Base-by-base conservation (phyloP, 2,113 vertebrate genomes). In the Engystomops pustulosus region DNA sequence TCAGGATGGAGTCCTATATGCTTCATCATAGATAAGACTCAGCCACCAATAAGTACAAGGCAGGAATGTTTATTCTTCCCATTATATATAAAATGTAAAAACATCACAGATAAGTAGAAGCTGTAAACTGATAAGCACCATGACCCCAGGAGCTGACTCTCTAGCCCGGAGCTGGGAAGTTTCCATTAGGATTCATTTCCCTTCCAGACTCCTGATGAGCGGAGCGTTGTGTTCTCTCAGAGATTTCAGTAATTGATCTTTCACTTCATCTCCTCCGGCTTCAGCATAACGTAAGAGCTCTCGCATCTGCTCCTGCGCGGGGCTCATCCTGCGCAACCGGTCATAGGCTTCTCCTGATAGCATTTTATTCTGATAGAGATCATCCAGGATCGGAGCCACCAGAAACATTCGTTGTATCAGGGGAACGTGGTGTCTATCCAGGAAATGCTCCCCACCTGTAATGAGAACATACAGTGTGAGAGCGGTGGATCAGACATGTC, bases 151-250 rank as follows among this genome's bases (percentile, higher is more conserved):
- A 25, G 55, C 55, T 60, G 3, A 27, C 55, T 60, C 55, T 60
- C 9, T 11, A 25, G 11, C 12, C 55, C 11, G n/a, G n/a, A n/a
- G n/a, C 55, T n/a, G 20, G 9, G 27, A 0, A 2, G 44, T 36
- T 8, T 34, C 65, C 23, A 36, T 34, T 2, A 36, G 30, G 15
- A 5, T 68, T 67, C 41, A 41, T 1, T 14, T 12, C 12, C 3
- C 7, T 49, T 82, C 68, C 51, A 82, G 80, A 55, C 60, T 36
- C 15, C 17, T 41, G n/a, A 82, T 62, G 36, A 83, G 53, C 11
- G 53, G 23, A 0, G 0, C 0, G 41, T 83, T 62, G 20, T 51
- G 8, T 45, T 34, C 47, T 30, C 27, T 45, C 53, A 83, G 53
- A 10, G 69, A 23, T 23, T 45, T 0, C 10, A 74, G 55, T 15